Percentiles rank a stretch among this genome's conserved stretches.
Conservation (phyloP, 2,797 vertebrate species). For the Spheniscus humboldti region DNA sequence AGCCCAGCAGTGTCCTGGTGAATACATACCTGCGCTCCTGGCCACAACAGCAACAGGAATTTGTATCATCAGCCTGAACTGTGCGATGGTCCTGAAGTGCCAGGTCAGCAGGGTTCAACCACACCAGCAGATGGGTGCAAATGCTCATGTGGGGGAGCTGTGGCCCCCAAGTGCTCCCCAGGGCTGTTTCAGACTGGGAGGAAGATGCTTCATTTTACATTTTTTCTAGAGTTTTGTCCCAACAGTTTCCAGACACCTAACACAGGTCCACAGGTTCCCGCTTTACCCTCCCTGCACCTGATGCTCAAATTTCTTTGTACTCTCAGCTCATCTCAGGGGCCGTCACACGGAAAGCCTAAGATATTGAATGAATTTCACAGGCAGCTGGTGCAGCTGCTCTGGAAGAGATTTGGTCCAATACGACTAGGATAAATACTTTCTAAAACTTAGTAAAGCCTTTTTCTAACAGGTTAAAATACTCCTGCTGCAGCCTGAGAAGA, state of each 20-base stretch:
- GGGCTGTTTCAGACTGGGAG: background rate
- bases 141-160: background rate
- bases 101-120: background rate
- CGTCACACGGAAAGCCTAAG: background rate
- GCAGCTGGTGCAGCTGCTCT: background rate
- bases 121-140: background rate
- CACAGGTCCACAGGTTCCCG: background rate
- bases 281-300: background rate
- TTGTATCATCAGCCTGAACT: background rate
- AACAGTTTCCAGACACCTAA: background rate
- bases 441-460: background rate
- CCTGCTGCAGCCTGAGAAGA: background rate
- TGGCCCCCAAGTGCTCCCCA: background rate
- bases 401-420: background rate
- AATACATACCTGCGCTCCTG: background rate
- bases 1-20: background rate
- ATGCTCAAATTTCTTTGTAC: background rate
- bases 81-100: background rate
- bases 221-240: background rate
- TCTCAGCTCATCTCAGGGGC: background rate
- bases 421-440: background rate
- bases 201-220: background rate
- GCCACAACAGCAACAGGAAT: background rate
- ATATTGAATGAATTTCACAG: background rate
- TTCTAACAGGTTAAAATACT: background rate